Percentiles rank a stretch among this genome's conserved stretches.
Evolutionary conservation across 2,113 vertebrate genomes (phyloP).

Genomic region (Sigmodon hispidus): DNA sequence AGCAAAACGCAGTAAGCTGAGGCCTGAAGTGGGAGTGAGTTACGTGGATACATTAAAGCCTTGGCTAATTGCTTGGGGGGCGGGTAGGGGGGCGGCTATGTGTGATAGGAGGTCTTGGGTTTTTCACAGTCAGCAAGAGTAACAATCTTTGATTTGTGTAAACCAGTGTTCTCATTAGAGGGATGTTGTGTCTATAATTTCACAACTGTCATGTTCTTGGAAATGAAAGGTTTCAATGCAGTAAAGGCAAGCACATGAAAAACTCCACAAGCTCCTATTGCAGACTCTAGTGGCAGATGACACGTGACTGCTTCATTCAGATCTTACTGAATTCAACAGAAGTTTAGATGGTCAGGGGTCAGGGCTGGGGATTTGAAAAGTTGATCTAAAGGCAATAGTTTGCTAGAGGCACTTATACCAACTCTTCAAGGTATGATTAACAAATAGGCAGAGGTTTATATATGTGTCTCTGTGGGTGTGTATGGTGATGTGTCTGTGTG

Average conservation of each 20-base stretch:
- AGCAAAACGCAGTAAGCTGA: conserved; percentile 55
- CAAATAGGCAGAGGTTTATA: neutral
- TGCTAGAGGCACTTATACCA: neutral
- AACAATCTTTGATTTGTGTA: conserved; percentile 31
- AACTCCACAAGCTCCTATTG: neutral
- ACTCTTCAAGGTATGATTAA: neutral
- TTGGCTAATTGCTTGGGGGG: conserved; percentile 24
- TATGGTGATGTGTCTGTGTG: too few relatives aligned
- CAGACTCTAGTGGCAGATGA: neutral
- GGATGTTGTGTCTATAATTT: neutral
- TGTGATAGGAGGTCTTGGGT: neutral
- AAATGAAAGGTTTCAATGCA: conserved; percentile 38
- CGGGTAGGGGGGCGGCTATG: too few relatives aligned
- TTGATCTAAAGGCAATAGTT: neutral
- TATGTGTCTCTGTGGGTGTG: neutral
- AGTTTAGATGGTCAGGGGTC: neutral
- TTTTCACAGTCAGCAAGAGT: conserved; percentile 23
- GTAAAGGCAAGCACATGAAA: neutral
- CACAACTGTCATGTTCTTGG: neutral
- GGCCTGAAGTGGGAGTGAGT: neutral
- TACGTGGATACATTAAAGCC: neutral
- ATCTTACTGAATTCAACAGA: neutral
- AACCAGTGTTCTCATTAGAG: conserved; percentile 12
- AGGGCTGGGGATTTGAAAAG: neutral
- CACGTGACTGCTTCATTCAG: neutral